Evolutionary conservation across 2,797 vertebrate genomes (phyloP).

Genomic region (Amphiprion clarkii): DNA sequence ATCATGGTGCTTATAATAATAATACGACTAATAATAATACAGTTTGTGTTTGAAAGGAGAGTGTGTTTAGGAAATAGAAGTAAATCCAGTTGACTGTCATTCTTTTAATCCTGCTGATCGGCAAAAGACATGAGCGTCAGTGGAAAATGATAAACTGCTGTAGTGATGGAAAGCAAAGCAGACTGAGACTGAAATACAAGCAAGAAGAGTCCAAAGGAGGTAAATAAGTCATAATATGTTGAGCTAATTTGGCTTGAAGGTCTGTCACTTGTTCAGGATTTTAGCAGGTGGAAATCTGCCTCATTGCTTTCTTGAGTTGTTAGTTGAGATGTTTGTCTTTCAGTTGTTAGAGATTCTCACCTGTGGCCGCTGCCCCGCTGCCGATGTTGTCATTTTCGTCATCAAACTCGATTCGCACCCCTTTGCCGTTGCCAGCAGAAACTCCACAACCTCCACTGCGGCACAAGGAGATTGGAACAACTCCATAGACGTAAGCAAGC

Average conservation of each 20-base stretch:
- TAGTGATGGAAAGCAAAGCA: too few relatives aligned
- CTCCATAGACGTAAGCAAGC: conserved; percentile 98
- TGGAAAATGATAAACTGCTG: too few relatives aligned
- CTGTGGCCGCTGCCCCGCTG: conserved; percentile 91
- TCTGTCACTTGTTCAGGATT: too few relatives aligned
- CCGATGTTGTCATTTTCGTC: conserved; percentile 98
- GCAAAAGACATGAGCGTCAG: too few relatives aligned
- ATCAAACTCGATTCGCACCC: conserved; percentile 98
- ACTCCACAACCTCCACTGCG: conserved; percentile 98
- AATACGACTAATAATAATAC: not conserved
- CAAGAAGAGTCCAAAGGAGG: too few relatives aligned
- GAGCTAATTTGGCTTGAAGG: not conserved
- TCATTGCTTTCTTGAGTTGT: not conserved
- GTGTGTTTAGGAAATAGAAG: too few relatives aligned
- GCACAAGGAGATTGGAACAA: conserved; percentile 98
- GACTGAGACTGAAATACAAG: too few relatives aligned
- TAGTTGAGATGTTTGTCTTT: not conserved
- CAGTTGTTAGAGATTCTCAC: conserved; percentile 78
- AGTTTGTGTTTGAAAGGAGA: not conserved
- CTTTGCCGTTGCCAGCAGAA: conserved; percentile 96
- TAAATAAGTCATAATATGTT: too few relatives aligned
- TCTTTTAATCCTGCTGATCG: not conserved
- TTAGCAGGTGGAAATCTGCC: not conserved
- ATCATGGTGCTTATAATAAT: not conserved
- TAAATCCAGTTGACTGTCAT: not conserved